Conservation (phyloP, 2,113 vertebrate genomes). For the Alligator sinensis region DNA sequence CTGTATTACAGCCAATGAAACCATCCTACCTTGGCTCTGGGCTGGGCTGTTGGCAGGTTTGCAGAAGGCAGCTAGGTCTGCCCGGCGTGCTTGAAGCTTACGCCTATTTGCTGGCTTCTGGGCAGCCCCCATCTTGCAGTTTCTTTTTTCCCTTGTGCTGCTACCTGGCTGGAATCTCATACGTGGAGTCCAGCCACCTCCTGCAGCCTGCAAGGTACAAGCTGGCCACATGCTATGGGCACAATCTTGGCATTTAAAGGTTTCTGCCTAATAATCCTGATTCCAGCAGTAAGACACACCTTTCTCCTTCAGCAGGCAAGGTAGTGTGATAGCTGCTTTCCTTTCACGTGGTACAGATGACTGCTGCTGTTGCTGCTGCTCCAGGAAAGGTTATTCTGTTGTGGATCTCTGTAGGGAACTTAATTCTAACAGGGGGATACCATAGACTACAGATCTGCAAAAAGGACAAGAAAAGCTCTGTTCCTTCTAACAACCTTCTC, state of each 20-base stretch:
- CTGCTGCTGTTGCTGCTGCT: background rate
- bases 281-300: background rate
- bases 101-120: background rate
- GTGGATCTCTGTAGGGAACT: rapidly evolving
- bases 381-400: background rate
- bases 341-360: background rate
- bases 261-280: background rate
- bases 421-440: rapidly evolving
- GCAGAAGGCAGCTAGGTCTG: slow-evolving; percentile 4
- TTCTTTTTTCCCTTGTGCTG: slow-evolving; percentile 44
- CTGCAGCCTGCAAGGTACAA: background rate
- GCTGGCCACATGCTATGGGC: background rate
- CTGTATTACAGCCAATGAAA: slow-evolving; percentile 4
- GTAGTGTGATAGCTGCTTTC: background rate
- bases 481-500: background rate
- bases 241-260: background rate
- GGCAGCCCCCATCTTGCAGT: slow-evolving; percentile 63
- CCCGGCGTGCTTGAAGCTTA: slow-evolving; percentile 53
- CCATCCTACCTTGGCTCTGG: slow-evolving; percentile 58
- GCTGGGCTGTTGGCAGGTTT: slow-evolving; percentile 47
- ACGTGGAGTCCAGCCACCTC: slow-evolving; percentile 21
- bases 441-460: rapidly evolving
- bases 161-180: slow-evolving; percentile 46
- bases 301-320: background rate
- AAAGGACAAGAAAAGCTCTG: rapidly evolving